phyloP scores from a whole-genome alignment of 2,797 vertebrate genomes.

The Pogoniulus pusillus region DNA sequence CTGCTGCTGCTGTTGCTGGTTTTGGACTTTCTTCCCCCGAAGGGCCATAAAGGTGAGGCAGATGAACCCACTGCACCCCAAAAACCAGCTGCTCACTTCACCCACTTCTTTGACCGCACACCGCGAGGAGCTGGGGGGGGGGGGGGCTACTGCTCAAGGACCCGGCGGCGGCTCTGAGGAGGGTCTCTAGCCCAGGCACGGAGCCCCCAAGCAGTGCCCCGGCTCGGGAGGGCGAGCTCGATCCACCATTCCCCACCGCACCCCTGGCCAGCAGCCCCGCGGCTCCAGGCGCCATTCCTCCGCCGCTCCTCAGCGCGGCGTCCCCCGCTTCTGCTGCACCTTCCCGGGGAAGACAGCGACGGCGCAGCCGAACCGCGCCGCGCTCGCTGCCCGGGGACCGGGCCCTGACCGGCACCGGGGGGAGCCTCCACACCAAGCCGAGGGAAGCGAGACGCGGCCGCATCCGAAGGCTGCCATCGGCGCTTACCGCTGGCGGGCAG shows the following conservation, averaged over 20 bases:
- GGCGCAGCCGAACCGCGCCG: background rate
- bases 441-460: background rate
- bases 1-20: too few species aligned
- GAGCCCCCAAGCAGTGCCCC: background rate
- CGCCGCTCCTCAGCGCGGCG: conserved; percentile 43
- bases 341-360: background rate
- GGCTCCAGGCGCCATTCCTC: conserved; percentile 39
- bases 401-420: background rate
- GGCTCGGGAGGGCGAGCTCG: too few species aligned
- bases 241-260: background rate
- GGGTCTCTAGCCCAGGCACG: too few species aligned
- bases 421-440: background rate
- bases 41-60: too few species aligned
- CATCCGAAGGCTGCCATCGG: background rate
- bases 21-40: fast-evolving
- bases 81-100: fast-evolving
- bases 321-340: background rate
- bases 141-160: background rate
- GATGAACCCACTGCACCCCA: fast-evolving
- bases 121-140: too few species aligned
- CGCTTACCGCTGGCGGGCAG: background rate
- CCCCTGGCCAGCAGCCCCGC: background rate
- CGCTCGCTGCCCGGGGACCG: background rate
- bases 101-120: background rate
- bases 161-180: background rate